Evolutionary conservation across 2,113 vertebrate species (phyloP).

Genomic region (Peromyscus maniculatus): DNA sequence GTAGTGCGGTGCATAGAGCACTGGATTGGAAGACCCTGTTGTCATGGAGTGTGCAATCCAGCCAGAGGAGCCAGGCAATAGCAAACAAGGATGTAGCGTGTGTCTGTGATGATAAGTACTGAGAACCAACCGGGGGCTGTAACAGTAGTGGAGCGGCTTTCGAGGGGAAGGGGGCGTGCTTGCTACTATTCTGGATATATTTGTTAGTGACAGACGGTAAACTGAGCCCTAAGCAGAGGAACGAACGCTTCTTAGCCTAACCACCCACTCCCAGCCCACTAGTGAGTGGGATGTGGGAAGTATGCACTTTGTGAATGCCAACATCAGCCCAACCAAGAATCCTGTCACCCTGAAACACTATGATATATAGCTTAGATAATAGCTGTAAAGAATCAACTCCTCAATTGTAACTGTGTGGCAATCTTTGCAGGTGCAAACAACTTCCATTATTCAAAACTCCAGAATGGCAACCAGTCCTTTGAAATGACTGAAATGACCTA

Average conservation of each 20-base stretch:
- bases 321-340: neutral
- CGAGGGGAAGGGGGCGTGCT: neutral
- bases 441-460: conserved; percentile 67
- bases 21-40: neutral
- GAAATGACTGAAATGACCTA: conserved; percentile 69
- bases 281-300: neutral
- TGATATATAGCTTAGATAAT: conserved; percentile 9
- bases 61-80: neutral
- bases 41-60: neutral
- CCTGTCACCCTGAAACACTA: neutral
- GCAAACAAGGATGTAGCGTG: neutral
- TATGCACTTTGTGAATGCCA: neutral
- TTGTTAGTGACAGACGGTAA: neutral
- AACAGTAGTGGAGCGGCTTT: neutral
- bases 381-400: conserved; percentile 54
- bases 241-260: neutral
- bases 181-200: neutral
- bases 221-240: neutral
- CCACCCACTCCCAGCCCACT: neutral
- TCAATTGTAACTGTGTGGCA: neutral
- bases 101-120: neutral
- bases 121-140: neutral
- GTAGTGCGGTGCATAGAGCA: neutral
- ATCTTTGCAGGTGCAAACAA: conserved; percentile 61
- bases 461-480: conserved; percentile 60